Evolutionary conservation across 2,113 vertebrate genomes (phyloP).

Genomic region (Corythornis vintsioides): DNA sequence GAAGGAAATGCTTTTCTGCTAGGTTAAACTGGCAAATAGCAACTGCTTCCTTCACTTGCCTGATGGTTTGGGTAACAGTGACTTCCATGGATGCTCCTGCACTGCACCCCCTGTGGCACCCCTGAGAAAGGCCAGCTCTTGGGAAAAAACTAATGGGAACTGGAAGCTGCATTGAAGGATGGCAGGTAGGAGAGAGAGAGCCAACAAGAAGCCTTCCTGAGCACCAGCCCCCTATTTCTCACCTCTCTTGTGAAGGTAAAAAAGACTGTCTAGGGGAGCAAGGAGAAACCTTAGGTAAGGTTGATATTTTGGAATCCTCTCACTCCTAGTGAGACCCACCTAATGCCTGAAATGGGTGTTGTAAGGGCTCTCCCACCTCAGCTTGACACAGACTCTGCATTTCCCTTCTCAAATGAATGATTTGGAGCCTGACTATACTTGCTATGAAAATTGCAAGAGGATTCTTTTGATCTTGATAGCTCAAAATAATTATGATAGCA

Average conservation of each 20-base stretch:
- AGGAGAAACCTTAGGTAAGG: neutral
- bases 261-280: neutral
- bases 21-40: neutral
- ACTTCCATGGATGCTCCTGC: neutral
- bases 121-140: neutral
- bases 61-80: neutral
- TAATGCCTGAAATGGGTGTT: neutral
- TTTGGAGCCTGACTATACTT: neutral
- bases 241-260: neutral
- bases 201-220: neutral
- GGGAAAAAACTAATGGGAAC: neutral
- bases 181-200: neutral
- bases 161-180: neutral
- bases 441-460: neutral
- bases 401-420: neutral
- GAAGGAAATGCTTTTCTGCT: neutral
- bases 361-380: neutral
- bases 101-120: neutral
- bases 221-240: neutral
- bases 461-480: neutral
- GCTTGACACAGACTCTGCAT: neutral
- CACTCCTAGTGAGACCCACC: neutral
- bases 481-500: conserved; percentile 28
- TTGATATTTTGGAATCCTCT: neutral
- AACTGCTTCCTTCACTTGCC: neutral